A percentile compares a stretch with the other conserved stretches of the same genome.
These are phyloP conservation scores for Microcebus murinus DNA, from an alignment of 2,113 vertebrate species.

Conservation along the genomic window DNA sequence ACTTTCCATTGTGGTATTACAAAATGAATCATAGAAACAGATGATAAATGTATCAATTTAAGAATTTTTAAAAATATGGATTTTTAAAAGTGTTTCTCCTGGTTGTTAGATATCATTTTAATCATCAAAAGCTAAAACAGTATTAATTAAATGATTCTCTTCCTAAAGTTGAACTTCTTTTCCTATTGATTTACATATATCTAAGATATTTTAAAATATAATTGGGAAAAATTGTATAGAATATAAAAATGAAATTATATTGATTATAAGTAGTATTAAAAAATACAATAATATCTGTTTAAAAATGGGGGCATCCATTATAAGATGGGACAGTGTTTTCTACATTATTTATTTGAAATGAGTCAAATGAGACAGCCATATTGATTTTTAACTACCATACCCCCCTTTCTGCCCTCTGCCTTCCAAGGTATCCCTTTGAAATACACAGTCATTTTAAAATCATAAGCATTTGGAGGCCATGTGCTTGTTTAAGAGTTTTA, in stretches of 20 bases:
- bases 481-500: not conserved
- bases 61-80: not conserved
- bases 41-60: slow-evolving; percentile 31
- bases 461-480: not conserved
- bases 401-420: not conserved
- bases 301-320: not conserved
- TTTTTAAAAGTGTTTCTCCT: not conserved
- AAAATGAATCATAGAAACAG: not conserved
- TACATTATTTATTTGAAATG: not conserved
- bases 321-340: not conserved
- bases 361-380: not conserved
- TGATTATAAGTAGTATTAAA: not conserved
- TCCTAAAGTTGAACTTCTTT: not conserved
- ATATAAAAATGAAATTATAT: slow-evolving; percentile 19
- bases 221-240: not conserved
- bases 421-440: not conserved
- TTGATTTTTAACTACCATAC: not conserved
- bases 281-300: slow-evolving; percentile 3
- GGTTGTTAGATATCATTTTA: not conserved
- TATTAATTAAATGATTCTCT: not conserved
- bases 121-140: not conserved
- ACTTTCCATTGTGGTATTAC: not conserved
- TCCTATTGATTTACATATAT: not conserved
- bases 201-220: slow-evolving; percentile 17
- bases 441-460: not conserved